Percentiles rank a stretch among this genome's conserved stretches.
These are phyloP conservation scores for Mantis religiosa DNA, from an alignment of 2,888 invertebrate species.

Conservation along the genomic window DNA sequence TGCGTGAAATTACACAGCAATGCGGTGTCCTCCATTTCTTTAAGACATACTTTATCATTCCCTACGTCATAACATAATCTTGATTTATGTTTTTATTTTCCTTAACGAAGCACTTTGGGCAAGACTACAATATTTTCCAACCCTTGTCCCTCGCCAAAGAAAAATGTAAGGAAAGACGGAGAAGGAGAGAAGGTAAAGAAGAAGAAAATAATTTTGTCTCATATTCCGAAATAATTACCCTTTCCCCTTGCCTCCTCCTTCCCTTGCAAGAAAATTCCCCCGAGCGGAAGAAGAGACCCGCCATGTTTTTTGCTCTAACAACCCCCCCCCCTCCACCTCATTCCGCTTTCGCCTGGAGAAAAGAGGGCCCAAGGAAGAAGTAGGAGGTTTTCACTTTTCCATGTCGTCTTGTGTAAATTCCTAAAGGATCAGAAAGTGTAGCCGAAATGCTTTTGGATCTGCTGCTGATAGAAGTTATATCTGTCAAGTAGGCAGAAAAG, in stretches of 20 bases:
- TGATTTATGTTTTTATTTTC: not conserved
- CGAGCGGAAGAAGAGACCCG: not conserved
- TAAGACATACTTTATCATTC: not conserved
- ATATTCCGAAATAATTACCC: conserved; percentile 8
- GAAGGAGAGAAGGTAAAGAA: not conserved
- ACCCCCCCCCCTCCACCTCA: not conserved
- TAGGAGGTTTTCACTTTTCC: conserved; percentile 11
- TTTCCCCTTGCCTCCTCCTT: not conserved
- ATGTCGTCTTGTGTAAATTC: conserved; percentile 4
- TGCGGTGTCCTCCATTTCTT: not conserved
- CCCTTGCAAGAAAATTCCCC: not conserved
- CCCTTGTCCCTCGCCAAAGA: not conserved
- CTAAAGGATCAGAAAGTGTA: not conserved
- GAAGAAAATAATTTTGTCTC: not conserved
- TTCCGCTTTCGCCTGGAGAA: not conserved
- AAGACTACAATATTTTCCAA: not conserved
- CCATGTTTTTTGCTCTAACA: conserved; percentile 14
- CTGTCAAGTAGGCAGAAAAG: no score
- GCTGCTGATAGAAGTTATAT: no score
- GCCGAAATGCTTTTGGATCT: not conserved
- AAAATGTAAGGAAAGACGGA: not conserved
- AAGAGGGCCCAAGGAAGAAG: not conserved
- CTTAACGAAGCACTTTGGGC: not conserved
- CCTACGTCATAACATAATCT: not conserved
- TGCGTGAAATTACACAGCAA: not conserved